These are phyloP conservation scores for Drosophila lini DNA, from an alignment of 1,140 invertebrate genomes.

Conservation along the genomic window DNA sequence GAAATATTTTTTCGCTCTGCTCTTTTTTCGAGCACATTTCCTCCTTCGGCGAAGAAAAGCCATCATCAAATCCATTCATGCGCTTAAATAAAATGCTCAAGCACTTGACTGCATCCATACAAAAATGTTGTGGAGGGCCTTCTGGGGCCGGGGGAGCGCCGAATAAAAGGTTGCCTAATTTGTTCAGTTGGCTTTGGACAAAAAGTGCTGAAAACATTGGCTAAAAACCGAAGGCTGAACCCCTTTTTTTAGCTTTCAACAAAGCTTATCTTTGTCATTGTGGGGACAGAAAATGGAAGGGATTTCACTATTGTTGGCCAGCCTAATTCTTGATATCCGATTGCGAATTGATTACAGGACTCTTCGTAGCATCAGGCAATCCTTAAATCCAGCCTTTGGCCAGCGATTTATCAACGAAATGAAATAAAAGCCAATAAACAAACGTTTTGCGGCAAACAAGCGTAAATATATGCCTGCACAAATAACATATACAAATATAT, in stretches of 20 bases:
- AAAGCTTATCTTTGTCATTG: slow-evolving; percentile 24
- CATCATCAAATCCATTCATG: slow-evolving; percentile 82
- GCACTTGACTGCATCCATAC: slow-evolving; percentile 84
- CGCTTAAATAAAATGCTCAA: slow-evolving; percentile 84
- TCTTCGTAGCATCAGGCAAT: slow-evolving; percentile 9
- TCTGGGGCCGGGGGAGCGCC: slow-evolving; percentile 4
- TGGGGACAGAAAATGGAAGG: slow-evolving; percentile 13
- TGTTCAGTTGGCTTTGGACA: slow-evolving; percentile 67
- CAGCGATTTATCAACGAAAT: slow-evolving; percentile 5
- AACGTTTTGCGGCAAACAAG: slow-evolving; percentile 30
- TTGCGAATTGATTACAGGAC: slow-evolving; percentile 28
- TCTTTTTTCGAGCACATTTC: slow-evolving; percentile 59
- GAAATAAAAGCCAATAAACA: slow-evolving; percentile 47
- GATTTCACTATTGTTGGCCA: slow-evolving; percentile 8
- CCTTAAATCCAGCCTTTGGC: slow-evolving; percentile 24
- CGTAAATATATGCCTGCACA: neutral
- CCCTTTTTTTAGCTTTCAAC: slow-evolving; percentile 23
- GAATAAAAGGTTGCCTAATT: slow-evolving; percentile 74
- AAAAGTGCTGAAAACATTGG: slow-evolving; percentile 14
- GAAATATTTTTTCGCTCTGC: slow-evolving; percentile 61
- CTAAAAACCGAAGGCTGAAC: slow-evolving; percentile 34
- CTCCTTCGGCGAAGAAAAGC: slow-evolving; percentile 62
- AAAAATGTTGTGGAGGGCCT: slow-evolving; percentile 59
- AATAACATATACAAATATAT: neutral
- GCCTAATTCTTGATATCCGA: slow-evolving; percentile 31